phyloP scores from a whole-genome alignment of 2,888 invertebrate genomes.

The Catocala sponsa region DNA sequence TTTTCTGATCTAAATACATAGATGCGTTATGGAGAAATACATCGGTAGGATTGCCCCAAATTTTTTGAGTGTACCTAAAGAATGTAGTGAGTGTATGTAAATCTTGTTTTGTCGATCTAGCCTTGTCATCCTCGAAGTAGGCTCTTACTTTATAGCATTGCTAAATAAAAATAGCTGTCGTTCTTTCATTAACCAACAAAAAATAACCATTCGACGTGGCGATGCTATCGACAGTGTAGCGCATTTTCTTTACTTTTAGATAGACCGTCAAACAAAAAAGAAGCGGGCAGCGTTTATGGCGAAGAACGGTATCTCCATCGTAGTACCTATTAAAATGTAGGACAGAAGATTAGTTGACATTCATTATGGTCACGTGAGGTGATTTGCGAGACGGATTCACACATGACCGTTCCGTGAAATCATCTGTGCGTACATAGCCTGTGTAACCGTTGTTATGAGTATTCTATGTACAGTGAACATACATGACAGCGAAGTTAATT shows the following conservation, averaged over 20 bases:
- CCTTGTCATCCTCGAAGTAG: neutral
- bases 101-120: too few species aligned
- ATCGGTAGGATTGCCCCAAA: too few species aligned
- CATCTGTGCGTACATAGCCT: conserved; percentile 4
- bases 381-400: conserved; percentile 15
- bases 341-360: conserved; percentile 45
- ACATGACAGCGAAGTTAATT: neutral
- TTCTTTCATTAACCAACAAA: conserved; percentile 14
- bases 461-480: neutral
- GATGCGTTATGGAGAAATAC: too few species aligned
- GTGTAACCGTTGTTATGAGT: conserved; percentile 14
- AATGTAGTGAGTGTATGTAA: too few species aligned
- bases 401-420: conserved; percentile 24
- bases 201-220: neutral
- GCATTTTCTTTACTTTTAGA: neutral
- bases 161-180: conserved; percentile 1
- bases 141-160: neutral
- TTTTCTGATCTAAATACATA: too few species aligned
- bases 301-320: conserved; percentile 46
- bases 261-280: conserved; percentile 26
- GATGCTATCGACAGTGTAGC: conserved; percentile 2
- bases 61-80: too few species aligned
- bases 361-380: conserved; percentile 35
- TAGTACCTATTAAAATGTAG: conserved; percentile 49
- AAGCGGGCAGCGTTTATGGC: conserved; percentile 28